Conservation (phyloP, 23 tunicate species). For the Aplidium turbinatum region DNA sequence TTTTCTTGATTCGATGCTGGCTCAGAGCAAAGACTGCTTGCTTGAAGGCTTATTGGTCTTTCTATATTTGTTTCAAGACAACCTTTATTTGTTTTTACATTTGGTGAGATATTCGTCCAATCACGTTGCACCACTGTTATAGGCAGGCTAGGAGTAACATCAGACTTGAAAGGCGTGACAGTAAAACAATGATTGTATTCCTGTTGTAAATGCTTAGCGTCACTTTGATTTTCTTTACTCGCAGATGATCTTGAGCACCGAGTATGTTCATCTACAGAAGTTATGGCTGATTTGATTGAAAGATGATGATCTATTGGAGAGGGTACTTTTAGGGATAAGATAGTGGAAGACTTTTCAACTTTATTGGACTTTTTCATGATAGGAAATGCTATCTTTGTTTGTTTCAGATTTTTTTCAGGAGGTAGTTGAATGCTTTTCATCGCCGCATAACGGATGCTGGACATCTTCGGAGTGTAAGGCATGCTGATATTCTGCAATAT, state of each 20-base stretch:
- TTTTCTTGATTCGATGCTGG: too few relatives aligned
- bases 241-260: too few relatives aligned
- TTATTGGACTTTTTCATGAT: neutral
- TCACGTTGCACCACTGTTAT: neutral
- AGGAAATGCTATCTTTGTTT: constrained; percentile 7
- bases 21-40: too few relatives aligned
- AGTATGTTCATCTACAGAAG: too few relatives aligned
- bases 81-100: neutral
- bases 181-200: neutral
- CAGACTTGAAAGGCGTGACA: neutral
- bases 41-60: too few relatives aligned
- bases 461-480: constrained; percentile 21
- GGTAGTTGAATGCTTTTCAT: constrained; percentile 34
- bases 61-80: too few relatives aligned
- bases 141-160: neutral
- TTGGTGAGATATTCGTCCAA: neutral
- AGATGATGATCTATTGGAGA: too few relatives aligned
- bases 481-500: too few relatives aligned
- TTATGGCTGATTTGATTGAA: too few relatives aligned
- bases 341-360: neutral
- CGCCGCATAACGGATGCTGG: constrained; percentile 32
- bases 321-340: neutral
- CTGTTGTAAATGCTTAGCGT: too few relatives aligned
- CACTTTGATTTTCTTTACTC: too few relatives aligned
- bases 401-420: constrained; percentile 10